A percentile compares a stretch with the other conserved stretches of the same genome.
Evolutionary conservation across 2,888 invertebrate genomes (phyloP).

Genomic region (Hypercompe scribonia): DNA sequence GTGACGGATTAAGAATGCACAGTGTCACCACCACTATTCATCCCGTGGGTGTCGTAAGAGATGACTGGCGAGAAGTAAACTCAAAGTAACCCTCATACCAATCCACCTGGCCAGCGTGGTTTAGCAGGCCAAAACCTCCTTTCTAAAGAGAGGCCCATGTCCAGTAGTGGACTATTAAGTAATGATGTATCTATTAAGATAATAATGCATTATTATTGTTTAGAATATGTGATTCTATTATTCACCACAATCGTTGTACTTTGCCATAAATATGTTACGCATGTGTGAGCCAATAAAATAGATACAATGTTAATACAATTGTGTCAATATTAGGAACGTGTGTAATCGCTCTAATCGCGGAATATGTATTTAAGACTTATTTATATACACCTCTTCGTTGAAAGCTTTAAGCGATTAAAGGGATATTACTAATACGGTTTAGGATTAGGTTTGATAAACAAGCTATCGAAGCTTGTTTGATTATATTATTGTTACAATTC

Average conservation of each 20-base stretch:
- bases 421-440: background rate
- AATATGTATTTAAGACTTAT: background rate
- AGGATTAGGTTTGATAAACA: background rate
- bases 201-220: no score
- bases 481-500: background rate
- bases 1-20: no score
- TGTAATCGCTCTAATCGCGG: background rate
- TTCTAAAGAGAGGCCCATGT: no score
- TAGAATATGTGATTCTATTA: no score
- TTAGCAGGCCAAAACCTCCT: no score
- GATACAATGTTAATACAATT: background rate
- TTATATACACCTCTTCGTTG: background rate
- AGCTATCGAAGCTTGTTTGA: background rate
- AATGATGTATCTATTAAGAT: no score
- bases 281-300: background rate
- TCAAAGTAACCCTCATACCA: no score
- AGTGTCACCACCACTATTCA: no score
- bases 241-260: background rate
- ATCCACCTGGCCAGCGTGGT: no score
- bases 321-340: slow-evolving; percentile 1
- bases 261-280: background rate
- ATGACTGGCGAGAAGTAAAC: no score
- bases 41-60: no score
- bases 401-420: background rate
- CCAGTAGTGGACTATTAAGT: no score